A percentile compares a stretch with the other conserved stretches of the same genome.
phyloP scores from a whole-genome alignment of 2,113 vertebrate species.

The Empidonax traillii region DNA sequence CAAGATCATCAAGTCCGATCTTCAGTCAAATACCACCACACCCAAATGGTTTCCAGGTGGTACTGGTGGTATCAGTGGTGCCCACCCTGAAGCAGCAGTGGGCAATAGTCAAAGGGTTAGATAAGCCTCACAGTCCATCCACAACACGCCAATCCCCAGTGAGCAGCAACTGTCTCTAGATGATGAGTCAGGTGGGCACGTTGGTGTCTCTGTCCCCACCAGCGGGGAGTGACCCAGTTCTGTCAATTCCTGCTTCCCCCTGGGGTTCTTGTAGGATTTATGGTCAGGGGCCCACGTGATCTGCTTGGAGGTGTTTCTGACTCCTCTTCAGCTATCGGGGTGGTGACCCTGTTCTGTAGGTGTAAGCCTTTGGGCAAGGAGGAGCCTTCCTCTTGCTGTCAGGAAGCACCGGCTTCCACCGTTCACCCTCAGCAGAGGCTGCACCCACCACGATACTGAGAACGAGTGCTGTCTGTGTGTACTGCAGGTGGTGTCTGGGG shows the following conservation, averaged over 20 bases:
- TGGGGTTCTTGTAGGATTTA: background rate
- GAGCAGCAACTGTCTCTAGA: background rate
- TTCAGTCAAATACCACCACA: background rate
- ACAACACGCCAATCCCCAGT: background rate
- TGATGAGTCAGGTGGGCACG: background rate
- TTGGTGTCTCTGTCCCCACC: background rate
- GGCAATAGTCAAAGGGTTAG: background rate
- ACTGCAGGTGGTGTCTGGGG: background rate
- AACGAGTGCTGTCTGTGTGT: background rate
- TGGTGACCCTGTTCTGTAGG: background rate
- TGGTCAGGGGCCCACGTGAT: too few species aligned
- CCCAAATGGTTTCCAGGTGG: background rate
- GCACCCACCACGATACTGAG: rapidly evolving
- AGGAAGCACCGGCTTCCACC: background rate
- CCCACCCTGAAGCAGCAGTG: background rate
- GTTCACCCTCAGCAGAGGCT: background rate
- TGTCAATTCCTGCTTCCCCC: background rate
- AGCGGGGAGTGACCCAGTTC: background rate
- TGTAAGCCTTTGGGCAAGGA: background rate
- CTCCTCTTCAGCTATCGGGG: background rate
- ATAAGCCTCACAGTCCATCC: background rate
- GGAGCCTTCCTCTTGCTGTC: background rate
- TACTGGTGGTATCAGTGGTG: background rate
- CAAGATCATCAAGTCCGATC: background rate
- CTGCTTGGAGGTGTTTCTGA: background rate